Evolutionary conservation across 53 echinoderm and acorn worm genomes (phyloP).

Genomic region (Temnopleurus reevesii): DNA sequence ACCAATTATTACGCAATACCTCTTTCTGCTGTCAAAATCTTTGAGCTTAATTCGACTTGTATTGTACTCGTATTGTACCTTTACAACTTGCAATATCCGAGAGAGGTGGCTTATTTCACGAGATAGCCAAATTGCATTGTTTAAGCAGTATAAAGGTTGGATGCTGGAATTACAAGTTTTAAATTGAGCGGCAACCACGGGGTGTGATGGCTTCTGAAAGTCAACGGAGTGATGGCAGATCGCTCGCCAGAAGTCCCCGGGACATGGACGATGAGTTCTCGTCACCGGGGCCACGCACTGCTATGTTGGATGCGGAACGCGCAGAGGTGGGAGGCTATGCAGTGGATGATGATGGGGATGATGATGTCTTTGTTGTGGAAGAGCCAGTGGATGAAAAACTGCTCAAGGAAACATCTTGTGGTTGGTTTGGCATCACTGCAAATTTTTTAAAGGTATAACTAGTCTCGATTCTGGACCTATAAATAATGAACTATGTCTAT

Average conservation of each 20-base stretch:
- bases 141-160: no score
- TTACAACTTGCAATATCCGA: no score
- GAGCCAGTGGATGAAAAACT: background rate
- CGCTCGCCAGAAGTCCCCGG: background rate
- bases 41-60: no score
- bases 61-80: no score
- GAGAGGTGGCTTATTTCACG: no score
- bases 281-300: background rate
- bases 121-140: no score
- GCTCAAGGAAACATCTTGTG: background rate
- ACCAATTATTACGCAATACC: no score
- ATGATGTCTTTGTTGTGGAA: background rate
- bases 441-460: background rate
- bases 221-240: background rate
- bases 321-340: background rate
- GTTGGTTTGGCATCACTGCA: background rate
- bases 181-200: no score
- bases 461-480: no score
- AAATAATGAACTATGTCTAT: no score
- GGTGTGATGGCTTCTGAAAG: slow-evolving; percentile 1
- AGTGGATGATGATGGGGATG: background rate
- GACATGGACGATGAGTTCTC: background rate
- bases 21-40: no score
- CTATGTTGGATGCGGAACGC: background rate
- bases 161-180: no score